Evolutionary conservation across 2,888 invertebrate genomes (phyloP).

Genomic region (Phoronis australis): DNA sequence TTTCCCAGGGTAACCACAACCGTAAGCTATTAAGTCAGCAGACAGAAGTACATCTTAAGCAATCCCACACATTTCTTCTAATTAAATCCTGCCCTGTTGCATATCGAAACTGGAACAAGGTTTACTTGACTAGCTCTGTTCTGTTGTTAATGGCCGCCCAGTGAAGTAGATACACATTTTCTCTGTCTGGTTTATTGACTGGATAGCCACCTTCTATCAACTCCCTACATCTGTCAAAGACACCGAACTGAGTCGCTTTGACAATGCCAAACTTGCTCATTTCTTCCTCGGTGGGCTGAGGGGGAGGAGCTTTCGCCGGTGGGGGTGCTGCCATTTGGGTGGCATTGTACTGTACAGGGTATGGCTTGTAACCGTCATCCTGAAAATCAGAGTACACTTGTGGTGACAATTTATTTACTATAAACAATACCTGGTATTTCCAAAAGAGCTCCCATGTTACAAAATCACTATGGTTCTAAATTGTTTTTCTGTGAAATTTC

Average conservation of each 20-base stretch:
- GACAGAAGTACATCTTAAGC: no score
- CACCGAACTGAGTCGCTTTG: conserved; percentile 82
- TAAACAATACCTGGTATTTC: no score
- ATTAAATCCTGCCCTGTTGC: no score
- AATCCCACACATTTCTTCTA: no score
- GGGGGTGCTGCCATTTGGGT: not conserved
- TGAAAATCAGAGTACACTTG: no score
- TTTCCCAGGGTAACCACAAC: no score
- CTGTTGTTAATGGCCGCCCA: conserved; percentile 99
- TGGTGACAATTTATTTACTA: no score
- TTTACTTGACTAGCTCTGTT: conserved; percentile 77
- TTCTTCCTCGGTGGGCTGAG: conserved; percentile 24
- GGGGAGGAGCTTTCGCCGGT: not conserved
- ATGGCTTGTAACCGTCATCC: not conserved
- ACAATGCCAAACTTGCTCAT: conserved; percentile 42
- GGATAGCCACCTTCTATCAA: conserved; percentile 81
- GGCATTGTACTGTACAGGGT: not conserved
- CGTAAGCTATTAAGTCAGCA: no score
- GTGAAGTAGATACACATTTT: conserved; percentile 94
- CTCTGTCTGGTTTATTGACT: conserved; percentile 88
- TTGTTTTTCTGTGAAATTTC: no score
- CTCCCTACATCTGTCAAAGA: conserved; percentile 64
- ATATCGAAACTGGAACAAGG: no score
- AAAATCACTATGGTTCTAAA: no score
- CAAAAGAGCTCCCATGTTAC: no score